Evolutionary conservation across 2,797 vertebrate genomes (phyloP), one percentile per base, ranked within the genome.

Genomic region (Calcarius lapponicus): DNA sequence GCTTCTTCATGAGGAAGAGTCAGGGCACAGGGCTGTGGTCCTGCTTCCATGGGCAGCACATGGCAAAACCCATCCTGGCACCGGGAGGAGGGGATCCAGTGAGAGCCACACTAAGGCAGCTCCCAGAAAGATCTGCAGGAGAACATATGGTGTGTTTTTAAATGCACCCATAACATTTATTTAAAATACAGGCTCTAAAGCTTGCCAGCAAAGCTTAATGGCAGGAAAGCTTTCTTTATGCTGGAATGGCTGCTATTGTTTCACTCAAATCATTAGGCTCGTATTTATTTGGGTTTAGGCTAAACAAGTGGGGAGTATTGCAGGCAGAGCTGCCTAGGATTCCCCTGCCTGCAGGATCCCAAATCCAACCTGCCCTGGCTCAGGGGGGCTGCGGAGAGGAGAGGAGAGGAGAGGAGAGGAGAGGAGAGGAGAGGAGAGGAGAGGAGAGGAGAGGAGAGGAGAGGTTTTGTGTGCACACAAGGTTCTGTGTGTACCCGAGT

Each of bases 61-160:
- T 0, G 2, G 76, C 31, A 40, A 79, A 91, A 65, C 9, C 18
- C 24, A 53, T 10, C 36, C 66, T 2, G 64, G 61, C 9, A 6
- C 3, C 0, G 11, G 57, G 48, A 86, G 70, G 47, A 84, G 79
- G n/a, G 53, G 82, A 95, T 15, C 20, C 82, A 73, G 51, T 3
- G 24, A 76, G 66, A 93, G 83, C 50, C 47, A 13, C 1, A 2
- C 54, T 24, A 3, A 7, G 78, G 74, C 87, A 92, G 57, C 76
- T 86, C 89, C 94, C 93, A 94, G 93, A 85, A 88, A 92, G 78
- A 89, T 87, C 92, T 9, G 19, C 13, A 0, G 54, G 57, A 81
- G 95, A 96, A 84, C 94, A 96, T 95, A 96, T 93, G 95, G 92
- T 81, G 92, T 93, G 91, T 42, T 92, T 94, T 93, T 56, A 76